phyloP scores from a whole-genome alignment of 2,797 vertebrate species.

The Mustela erminea region DNA sequence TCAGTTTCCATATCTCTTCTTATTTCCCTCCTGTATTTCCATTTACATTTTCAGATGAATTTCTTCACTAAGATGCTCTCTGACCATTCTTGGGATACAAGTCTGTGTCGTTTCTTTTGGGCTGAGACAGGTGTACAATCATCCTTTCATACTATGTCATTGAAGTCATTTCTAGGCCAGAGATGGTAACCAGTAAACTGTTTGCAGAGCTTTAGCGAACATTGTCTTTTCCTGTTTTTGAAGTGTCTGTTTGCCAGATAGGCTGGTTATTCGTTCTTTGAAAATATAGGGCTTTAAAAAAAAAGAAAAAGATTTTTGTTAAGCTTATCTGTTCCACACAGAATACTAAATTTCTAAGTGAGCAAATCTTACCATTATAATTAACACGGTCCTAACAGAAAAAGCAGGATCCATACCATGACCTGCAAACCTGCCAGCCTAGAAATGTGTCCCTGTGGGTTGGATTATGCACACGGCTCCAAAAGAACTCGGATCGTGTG shows the following conservation, averaged over 20 bases:
- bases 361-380: neutral
- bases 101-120: neutral
- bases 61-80: neutral
- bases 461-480: neutral
- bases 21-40: conserved; percentile 49
- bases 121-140: neutral
- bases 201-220: neutral
- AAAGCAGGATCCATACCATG: neutral
- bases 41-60: neutral
- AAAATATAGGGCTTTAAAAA: neutral
- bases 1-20: neutral
- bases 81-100: neutral
- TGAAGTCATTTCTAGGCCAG: conserved; percentile 22
- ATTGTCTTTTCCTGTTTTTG: conserved; percentile 8
- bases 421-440: neutral
- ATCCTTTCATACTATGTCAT: neutral
- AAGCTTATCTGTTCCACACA: neutral
- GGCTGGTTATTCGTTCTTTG: conserved; percentile 1
- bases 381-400: conserved; percentile 17
- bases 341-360: neutral
- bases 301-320: neutral
- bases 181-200: neutral
- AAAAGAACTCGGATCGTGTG: neutral
- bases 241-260: conserved; percentile 42
- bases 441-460: neutral